Evolutionary conservation across 2,888 invertebrate genomes (phyloP), one percentile per base, ranked within the genome.

Genomic region (Melanostoma scalare): DNA sequence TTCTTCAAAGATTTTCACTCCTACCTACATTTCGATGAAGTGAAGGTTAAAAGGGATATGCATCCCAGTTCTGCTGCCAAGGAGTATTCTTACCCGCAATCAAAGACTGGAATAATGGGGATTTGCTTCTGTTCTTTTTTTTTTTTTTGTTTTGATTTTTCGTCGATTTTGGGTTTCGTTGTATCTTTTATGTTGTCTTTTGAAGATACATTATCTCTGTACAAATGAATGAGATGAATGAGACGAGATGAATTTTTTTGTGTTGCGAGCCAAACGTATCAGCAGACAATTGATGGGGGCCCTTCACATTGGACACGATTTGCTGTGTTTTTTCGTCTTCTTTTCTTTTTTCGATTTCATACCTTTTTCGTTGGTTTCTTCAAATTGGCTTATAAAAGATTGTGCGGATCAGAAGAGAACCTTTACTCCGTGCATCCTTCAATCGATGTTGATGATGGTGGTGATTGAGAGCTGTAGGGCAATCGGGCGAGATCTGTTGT

Each of bases 381-480:
- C 56, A 55, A 8, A 44, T 52, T 40, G 40, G 67, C 3, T 75
- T 68, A 44, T 55, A 36, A 58, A 42, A n/a, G 35, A 36, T n/a
- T 20, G 30, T 52, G 52, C n/a, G 44, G 60, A 53, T 79, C 53
- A 38, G 60, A 72, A 46, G 53, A 52, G 52, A 40, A 38, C 52
- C 52, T 20, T 48, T 48, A 20, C 20, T 63, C 20, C 52, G 44
- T 42, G 30, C 3, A 77, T 82, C 77, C 52, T 55, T 42, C 42
- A 6, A 77, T 82, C 77, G 72, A 68, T 65, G 63, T 40, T 52
- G 63, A 69, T 74, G 79, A 74, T 65, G 72, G 52, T 58, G 84
- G 61, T 75, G 79, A 84, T 84, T 84, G 79, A 84, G 84, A 79
- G 84, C 84, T 84, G 79, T 84, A 84, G 84, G 84, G 84, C 84